These are phyloP conservation scores for Ischnura elegans DNA, from an alignment of 2,888 invertebrate species.

Conservation along the genomic window DNA sequence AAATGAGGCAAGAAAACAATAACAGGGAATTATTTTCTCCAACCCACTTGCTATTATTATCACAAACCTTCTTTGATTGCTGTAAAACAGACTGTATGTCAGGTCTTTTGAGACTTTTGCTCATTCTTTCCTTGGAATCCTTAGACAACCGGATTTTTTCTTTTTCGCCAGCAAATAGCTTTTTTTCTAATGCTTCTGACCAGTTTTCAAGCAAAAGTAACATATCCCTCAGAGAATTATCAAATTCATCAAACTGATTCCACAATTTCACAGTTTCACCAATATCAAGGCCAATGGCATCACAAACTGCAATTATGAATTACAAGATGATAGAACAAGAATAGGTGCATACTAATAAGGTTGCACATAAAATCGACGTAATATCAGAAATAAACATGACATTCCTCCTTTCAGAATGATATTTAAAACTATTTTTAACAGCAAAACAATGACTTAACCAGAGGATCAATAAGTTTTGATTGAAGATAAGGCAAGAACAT, in stretches of 20 bases:
- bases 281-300: conserved; percentile 19
- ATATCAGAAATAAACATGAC: too few relatives aligned
- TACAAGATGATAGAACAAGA: neutral
- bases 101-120: neutral
- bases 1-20: neutral
- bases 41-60: neutral
- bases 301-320: neutral
- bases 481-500: too few relatives aligned
- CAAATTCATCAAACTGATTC: conserved; percentile 46
- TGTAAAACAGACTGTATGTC: neutral
- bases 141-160: neutral
- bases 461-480: too few relatives aligned
- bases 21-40: neutral
- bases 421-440: too few relatives aligned
- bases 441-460: too few relatives aligned
- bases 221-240: neutral
- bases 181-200: neutral
- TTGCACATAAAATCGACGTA: too few relatives aligned
- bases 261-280: neutral
- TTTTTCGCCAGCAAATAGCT: neutral
- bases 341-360: too few relatives aligned
- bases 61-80: neutral
- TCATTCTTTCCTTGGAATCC: neutral
- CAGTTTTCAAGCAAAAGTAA: conserved; percentile 24
- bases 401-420: too few relatives aligned